Evolutionary conservation across 2,797 vertebrate genomes (phyloP).

Genomic region (Pseudochirops cupreus): DNA sequence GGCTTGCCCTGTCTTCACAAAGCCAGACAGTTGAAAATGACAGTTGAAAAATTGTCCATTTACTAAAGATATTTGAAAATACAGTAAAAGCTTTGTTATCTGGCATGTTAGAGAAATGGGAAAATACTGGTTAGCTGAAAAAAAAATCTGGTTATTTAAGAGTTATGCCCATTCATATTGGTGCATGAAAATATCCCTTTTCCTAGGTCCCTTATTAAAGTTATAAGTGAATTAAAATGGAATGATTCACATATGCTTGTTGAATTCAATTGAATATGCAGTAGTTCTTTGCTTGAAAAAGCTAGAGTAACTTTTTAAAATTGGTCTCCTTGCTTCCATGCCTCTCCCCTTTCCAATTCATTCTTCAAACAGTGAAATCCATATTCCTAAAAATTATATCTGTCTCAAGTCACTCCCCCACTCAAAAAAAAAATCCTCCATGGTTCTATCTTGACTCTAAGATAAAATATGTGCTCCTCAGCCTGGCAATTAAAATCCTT

Average conservation of each 20-base stretch:
- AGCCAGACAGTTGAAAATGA: background rate
- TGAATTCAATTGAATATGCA: background rate
- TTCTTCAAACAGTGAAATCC: background rate
- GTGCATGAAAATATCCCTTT: background rate
- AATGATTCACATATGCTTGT: background rate
- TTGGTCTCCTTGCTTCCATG: background rate
- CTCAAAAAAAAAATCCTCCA: background rate
- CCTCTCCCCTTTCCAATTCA: background rate
- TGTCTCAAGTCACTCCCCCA: background rate
- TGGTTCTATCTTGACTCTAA: background rate
- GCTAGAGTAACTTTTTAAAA: background rate
- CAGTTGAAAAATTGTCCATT: conserved; percentile 21
- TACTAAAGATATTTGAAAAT: conserved; percentile 15
- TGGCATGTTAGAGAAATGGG: background rate
- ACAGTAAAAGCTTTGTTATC: conserved; percentile 8
- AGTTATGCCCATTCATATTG: background rate
- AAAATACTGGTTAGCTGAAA: background rate
- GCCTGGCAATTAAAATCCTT: background rate
- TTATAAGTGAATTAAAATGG: background rate
- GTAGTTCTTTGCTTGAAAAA: background rate
- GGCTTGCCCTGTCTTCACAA: conserved; percentile 2
- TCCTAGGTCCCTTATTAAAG: background rate
- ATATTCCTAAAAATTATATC: background rate
- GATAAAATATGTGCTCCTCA: background rate
- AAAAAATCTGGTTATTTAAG: conserved; percentile 15